Base-by-base conservation (phyloP, 2,888 invertebrate species). In the Laothoe populi region DNA sequence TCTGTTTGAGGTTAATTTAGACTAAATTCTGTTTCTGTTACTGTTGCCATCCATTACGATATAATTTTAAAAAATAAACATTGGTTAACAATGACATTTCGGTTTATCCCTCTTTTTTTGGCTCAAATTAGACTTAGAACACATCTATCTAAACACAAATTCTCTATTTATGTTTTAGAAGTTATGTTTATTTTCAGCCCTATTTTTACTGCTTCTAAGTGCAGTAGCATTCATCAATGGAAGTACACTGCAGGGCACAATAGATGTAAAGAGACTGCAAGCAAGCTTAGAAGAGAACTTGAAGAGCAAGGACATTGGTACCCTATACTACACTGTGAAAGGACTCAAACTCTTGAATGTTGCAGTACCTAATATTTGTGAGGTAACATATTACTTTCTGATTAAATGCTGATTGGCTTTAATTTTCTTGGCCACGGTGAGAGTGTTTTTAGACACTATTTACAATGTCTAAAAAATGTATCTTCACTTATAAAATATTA, bases 321-420 rank as follows among this genome's bases (percentile, higher is more conserved):
- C 95, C 4, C 84, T 96, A 35, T 96, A 97, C 81, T 96, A 96
- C 90, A 95, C 96, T 2, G 93, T 96, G 0, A 92, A 95, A 61
- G 98, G 97, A 57, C 94, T 96, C 62, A 95, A 94, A 70, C 87
- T 95, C 53, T 88, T 97, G 1, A 95, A 95, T 72, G 94, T 94
- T 69, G 83, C 94, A 13, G 82, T 96, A 64, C 94, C 93, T 44
- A 90, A 94, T 78, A 78, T 95, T 79, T 93, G 95, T 90, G 85
- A 95, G 85, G 96, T 96, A 84, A 89, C 49, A 19, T 45, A 62
- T 8, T 23, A 7, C 19, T 10, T 8, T n/a, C n/a, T n/a, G n/a
- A n/a, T n/a, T n/a, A n/a, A n/a, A n/a, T n/a, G n/a, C n/a, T n/a
- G n/a, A n/a, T n/a, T n/a, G n/a, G n/a, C n/a, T n/a, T n/a, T n/a